Percentiles rank a stretch among this genome's conserved stretches.
These are phyloP conservation scores for Lasioglossum vierecki DNA, from an alignment of 2,888 invertebrate species.

Conservation along the genomic window DNA sequence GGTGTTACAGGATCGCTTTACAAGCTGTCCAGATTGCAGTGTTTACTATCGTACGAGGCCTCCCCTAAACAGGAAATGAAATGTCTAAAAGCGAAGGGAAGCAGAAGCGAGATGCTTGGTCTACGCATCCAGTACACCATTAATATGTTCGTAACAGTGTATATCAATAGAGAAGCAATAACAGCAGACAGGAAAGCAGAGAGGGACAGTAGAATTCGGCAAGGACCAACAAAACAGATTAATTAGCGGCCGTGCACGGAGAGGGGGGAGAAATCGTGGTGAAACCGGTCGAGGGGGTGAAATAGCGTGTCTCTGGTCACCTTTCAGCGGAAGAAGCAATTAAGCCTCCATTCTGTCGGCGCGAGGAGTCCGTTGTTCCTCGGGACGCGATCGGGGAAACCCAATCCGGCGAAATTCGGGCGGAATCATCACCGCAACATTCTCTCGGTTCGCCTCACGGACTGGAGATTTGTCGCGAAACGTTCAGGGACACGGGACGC, in stretches of 20 bases:
- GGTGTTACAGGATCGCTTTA: neutral
- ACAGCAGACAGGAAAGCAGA: neutral
- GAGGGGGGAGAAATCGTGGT: neutral
- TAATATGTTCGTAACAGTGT: neutral
- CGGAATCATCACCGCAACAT: constrained; percentile 50
- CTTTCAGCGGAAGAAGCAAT: constrained; percentile 43
- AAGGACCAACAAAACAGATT: neutral
- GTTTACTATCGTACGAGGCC: constrained; percentile 41
- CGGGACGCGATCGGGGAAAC: constrained; percentile 15
- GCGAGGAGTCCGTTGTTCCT: constrained; percentile 35
- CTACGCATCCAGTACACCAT: neutral
- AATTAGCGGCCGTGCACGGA: neutral
- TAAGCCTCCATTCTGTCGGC: constrained; percentile 39
- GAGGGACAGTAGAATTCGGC: neutral
- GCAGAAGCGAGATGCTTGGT: constrained; percentile 9
- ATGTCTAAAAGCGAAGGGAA: constrained; percentile 50
- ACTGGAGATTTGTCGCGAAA: neutral
- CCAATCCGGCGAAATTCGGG: constrained; percentile 41
- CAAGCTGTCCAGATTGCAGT: constrained; percentile 4
- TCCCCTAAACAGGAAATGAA: constrained; percentile 66
- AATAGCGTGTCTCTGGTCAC: constrained; percentile 32
- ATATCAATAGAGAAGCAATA: neutral
- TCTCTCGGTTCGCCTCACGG: neutral
- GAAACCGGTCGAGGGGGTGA: neutral
- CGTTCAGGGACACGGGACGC: constrained; percentile 8